phyloP scores from a whole-genome alignment of 2,113 vertebrate genomes.

The Puffinus mauretanicus region DNA sequence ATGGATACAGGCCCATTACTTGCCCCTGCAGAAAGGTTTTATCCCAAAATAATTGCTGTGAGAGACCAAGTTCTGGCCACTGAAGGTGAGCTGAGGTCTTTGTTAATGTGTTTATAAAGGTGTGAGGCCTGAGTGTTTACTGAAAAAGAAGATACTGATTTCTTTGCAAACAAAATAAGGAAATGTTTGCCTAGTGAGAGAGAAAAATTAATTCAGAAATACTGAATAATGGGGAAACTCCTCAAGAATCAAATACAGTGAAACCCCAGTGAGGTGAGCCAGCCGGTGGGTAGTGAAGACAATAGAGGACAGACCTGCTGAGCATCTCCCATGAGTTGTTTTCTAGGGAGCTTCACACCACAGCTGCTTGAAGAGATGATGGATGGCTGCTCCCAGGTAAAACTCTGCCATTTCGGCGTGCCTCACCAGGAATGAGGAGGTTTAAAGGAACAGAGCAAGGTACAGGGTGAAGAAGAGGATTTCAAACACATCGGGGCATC shows the following conservation, averaged over 20 bases:
- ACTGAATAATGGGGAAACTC: neutral
- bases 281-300: neutral
- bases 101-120: neutral
- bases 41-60: neutral
- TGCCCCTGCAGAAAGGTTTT: neutral
- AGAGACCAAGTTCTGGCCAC: neutral
- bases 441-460: neutral
- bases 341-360: neutral
- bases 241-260: neutral
- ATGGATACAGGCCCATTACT: neutral
- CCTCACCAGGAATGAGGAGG: neutral
- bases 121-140: neutral
- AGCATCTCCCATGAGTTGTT: neutral
- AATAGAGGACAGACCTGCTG: neutral
- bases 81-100: neutral
- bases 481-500: neutral
- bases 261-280: neutral
- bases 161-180: neutral
- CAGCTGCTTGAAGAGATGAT: neutral
- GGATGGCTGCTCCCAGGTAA: neutral
- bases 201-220: neutral
- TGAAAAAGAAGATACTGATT: neutral
- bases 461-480: neutral
- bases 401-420: fast-evolving
- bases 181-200: neutral